These are phyloP conservation scores for Caenorhabditis parvicauda DNA, from an alignment of 2,888 invertebrate genomes.

Conservation along the genomic window DNA sequence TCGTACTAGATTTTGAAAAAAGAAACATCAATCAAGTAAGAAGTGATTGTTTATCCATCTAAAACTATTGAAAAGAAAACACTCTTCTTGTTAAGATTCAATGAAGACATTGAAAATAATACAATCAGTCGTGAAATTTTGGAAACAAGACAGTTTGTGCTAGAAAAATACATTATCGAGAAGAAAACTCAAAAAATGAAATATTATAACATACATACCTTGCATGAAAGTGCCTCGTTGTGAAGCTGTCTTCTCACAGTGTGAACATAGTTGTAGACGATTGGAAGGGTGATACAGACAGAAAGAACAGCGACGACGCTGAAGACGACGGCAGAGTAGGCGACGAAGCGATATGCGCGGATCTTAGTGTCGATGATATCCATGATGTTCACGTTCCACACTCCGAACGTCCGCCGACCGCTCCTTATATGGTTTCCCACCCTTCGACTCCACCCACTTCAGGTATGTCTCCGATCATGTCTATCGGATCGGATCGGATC, in stretches of 20 bases:
- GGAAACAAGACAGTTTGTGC: not conserved
- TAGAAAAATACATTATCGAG: not conserved
- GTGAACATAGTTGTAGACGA: conserved; percentile 48
- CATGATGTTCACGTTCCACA: conserved; percentile 11
- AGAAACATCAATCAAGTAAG: too few species aligned
- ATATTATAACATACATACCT: conserved; percentile 4
- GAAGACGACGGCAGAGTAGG: conserved; percentile 48
- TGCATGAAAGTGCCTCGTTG: conserved; percentile 38
- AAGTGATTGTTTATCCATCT: too few species aligned
- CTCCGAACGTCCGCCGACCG: not conserved
- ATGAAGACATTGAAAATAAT: not conserved
- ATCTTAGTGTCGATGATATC: conserved; percentile 38
- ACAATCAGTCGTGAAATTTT: not conserved
- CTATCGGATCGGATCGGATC: too few species aligned
- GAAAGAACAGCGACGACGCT: conserved; percentile 34
- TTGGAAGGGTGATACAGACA: conserved; percentile 40
- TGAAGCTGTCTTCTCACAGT: conserved; percentile 37
- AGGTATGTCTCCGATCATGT: too few species aligned
- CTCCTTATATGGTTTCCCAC: not conserved
- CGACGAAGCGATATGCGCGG: conserved; percentile 47
- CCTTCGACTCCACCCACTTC: too few species aligned
- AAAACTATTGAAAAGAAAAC: too few species aligned
- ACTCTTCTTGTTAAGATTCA: too few species aligned
- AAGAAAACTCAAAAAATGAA: too few species aligned
- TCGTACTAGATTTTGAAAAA: too few species aligned